These are phyloP conservation scores for Petrolisthes cinctipes DNA, from an alignment of 2,888 invertebrate species.

Conservation along the genomic window DNA sequence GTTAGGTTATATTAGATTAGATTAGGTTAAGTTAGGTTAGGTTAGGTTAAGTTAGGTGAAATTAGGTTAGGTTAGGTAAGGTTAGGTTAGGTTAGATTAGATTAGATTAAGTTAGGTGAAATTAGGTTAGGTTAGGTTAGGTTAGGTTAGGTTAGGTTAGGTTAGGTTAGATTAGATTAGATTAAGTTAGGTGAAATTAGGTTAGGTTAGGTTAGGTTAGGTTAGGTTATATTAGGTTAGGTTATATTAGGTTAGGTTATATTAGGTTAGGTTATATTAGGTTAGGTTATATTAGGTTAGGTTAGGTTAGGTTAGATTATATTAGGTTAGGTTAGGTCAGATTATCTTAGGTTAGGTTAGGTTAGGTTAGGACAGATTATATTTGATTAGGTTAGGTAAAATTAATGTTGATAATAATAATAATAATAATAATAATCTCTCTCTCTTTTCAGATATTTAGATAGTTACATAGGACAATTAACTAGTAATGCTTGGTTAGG, in stretches of 20 bases:
- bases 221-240: too few species aligned
- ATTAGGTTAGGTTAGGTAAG: background rate
- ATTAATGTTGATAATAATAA: background rate
- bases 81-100: background rate
- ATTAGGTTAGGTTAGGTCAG: slow-evolving; percentile 10
- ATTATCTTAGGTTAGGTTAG: slow-evolving; percentile 13
- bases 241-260: too few species aligned
- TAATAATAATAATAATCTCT: background rate
- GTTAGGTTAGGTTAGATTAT: slow-evolving; percentile 6
- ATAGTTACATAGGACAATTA: too few species aligned
- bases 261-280: too few species aligned
- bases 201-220: too few species aligned
- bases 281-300: slow-evolving; percentile 22
- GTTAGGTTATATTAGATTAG: too few species aligned
- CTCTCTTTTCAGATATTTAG: too few species aligned
- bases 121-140: background rate
- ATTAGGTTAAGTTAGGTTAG: too few species aligned
- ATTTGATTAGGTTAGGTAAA: background rate
- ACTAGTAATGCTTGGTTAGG: too few species aligned
- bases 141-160: background rate
- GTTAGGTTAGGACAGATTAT: slow-evolving; percentile 6
- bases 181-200: too few species aligned
- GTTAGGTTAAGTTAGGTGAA: background rate
- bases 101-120: background rate
- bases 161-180: too few species aligned